These are phyloP conservation scores for Acanthurus lineatus DNA, from an alignment of 2,797 vertebrate species.

Conservation along the genomic window DNA sequence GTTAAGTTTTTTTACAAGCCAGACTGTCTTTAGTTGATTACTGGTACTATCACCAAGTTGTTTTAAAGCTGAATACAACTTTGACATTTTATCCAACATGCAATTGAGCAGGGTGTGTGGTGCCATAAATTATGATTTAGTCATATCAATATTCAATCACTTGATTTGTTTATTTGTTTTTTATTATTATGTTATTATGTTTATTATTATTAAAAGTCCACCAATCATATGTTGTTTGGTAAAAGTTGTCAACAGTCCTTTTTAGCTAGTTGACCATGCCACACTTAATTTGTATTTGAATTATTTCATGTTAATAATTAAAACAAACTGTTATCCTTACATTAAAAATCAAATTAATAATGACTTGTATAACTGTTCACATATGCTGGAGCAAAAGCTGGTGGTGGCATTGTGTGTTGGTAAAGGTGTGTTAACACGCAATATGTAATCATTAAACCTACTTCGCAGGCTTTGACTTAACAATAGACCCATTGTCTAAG, in stretches of 20 bases:
- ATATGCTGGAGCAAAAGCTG: not conserved
- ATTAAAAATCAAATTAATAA: not conserved
- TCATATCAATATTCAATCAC: slow-evolving; percentile 3
- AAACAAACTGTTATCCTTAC: not conserved
- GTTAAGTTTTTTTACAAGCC: slow-evolving; percentile 11
- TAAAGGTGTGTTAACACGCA: slow-evolving; percentile 34
- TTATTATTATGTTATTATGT: not conserved
- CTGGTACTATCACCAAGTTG: not conserved
- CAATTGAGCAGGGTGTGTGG: slow-evolving; percentile 24
- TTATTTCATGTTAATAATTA: not conserved
- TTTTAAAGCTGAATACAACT: not conserved
- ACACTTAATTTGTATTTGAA: not conserved
- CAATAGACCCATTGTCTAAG: slow-evolving; percentile 58
- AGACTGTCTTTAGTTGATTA: slow-evolving; percentile 21
- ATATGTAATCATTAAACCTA: slow-evolving; percentile 30
- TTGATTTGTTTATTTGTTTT: not conserved
- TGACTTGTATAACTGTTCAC: slow-evolving; percentile 5
- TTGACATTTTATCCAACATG: not conserved
- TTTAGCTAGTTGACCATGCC: not conserved
- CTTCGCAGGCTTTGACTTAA: slow-evolving; percentile 18
- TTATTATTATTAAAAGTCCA: not conserved
- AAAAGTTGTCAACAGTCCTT: not conserved
- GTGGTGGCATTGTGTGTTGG: slow-evolving; percentile 9
- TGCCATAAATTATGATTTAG: not conserved
- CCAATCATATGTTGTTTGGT: not conserved